Base-by-base conservation (phyloP, 2,113 vertebrate species). In the Neogobius melanostomus region DNA sequence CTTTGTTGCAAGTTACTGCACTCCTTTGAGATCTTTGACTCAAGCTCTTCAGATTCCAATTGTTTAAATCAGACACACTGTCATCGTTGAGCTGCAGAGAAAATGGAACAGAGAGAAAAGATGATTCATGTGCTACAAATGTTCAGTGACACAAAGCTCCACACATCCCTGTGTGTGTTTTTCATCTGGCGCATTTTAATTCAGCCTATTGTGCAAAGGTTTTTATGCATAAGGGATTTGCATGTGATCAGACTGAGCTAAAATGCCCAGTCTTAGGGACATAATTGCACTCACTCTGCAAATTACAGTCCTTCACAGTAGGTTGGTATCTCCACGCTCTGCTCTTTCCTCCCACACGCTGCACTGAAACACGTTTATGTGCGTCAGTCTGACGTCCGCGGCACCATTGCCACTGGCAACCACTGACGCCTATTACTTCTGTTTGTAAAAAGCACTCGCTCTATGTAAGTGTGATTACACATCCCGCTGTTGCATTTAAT, bases 321-420 rank as follows among this genome's bases (percentile, higher is more conserved):
- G 79, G 77, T 71, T 82, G 81, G 81, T 75, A 80, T 86, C 85
- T 86, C 80, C 74, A 63, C 71, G 83, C 87, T 84, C 80, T 86
- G 82, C 86, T 87, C 76, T 87, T 80, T 88, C 87, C 90, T 88
- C 89, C 90, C 89, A 90, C 90, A 88, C 87, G 73, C 75, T 51
- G 63, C 76, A 81, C 83, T 73, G 78, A 83, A 72, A 64, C 11
- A 72, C 44, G 69, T 68, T 64, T 64, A 42, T 73, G 82, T 91
- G 90, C 90, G 90, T 91, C 90, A 91, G 76, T 77, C 77, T 91
- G 90, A 91, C 89, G 90, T 88, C 69, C 79, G 52, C 63, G 54
- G 70, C 69, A 48, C 70, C 74, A 85, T 90, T 73, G 86, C 87
- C 74, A 87, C 60, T 71, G 65, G 89, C 76, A 87, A 88, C 85